Conservation (phyloP, 2,888 invertebrate species). For the Yponomeuta malinellus region DNA sequence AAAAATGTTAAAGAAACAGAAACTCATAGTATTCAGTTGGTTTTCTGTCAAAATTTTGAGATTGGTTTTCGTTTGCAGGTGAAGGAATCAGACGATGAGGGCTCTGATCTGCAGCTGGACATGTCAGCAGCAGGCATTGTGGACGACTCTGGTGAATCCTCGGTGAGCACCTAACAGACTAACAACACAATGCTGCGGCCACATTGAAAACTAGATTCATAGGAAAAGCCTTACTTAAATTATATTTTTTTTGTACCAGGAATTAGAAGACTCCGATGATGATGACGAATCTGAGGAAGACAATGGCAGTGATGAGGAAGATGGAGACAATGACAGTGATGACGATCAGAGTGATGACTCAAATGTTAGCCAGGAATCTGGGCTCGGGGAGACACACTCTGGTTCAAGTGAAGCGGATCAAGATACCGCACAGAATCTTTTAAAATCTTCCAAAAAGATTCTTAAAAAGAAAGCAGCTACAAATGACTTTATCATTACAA, state of each 20-base stretch:
- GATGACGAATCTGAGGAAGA: conserved; percentile 40
- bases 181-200: too few species aligned
- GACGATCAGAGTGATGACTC: conserved; percentile 45
- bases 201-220: too few species aligned
- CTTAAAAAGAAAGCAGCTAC: not conserved
- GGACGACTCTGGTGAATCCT: not conserved
- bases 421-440: conserved; percentile 18
- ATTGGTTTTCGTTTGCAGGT: not conserved
- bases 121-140: not conserved
- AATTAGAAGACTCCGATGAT: conserved; percentile 48
- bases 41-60: too few species aligned
- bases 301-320: conserved; percentile 37
- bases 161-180: not conserved
- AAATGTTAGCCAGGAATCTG: conserved; percentile 65
- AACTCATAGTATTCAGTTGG: too few species aligned
- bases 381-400: conserved; percentile 36
- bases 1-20: too few species aligned
- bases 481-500: conserved; percentile 12
- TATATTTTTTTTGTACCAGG: conserved; percentile 28
- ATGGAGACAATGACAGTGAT: conserved; percentile 41
- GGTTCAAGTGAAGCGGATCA: conserved; percentile 36
- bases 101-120: not conserved
- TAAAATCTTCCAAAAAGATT: not conserved
- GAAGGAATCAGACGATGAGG: not conserved
- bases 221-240: too few species aligned